Evolutionary conservation across 92 coral and sea anemone species (phyloP).

Genomic region (Muricea muricata): DNA sequence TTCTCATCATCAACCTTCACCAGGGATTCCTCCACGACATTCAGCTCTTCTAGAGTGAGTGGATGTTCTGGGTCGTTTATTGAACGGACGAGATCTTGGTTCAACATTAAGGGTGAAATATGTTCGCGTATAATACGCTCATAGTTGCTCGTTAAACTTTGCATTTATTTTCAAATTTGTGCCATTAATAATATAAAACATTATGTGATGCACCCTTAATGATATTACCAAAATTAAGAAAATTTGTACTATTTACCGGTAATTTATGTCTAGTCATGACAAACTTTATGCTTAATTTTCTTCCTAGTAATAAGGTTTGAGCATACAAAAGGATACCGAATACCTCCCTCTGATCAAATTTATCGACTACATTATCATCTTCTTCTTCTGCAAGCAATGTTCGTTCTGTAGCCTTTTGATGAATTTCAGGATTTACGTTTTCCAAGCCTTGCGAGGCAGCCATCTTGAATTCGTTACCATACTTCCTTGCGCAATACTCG

Average conservation of each 20-base stretch:
- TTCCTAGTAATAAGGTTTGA: background rate
- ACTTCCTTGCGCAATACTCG: background rate
- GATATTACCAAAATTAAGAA: too few species aligned
- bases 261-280: too few species aligned
- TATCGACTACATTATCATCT: conserved; percentile 81
- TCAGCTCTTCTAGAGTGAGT: conserved; percentile 90
- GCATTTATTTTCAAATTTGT: background rate
- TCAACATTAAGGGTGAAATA: conserved; percentile 40
- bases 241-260: too few species aligned
- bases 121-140: too few species aligned
- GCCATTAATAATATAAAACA: background rate
- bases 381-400: conserved; percentile 74
- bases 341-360: conserved; percentile 92
- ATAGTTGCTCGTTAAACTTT: too few species aligned
- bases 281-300: background rate
- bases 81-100: conserved; percentile 82
- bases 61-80: conserved; percentile 99
- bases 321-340: conserved; percentile 92
- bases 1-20: conserved; percentile 88
- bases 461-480: conserved; percentile 71
- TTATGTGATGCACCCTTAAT: too few species aligned
- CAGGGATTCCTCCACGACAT: conserved; percentile 87
- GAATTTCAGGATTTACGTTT: conserved; percentile 86
- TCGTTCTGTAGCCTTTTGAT: conserved; percentile 75
- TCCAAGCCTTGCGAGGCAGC: conserved; percentile 77